Base-by-base conservation (phyloP, 2,113 vertebrate species). In the Rhipidura dahli region DNA sequence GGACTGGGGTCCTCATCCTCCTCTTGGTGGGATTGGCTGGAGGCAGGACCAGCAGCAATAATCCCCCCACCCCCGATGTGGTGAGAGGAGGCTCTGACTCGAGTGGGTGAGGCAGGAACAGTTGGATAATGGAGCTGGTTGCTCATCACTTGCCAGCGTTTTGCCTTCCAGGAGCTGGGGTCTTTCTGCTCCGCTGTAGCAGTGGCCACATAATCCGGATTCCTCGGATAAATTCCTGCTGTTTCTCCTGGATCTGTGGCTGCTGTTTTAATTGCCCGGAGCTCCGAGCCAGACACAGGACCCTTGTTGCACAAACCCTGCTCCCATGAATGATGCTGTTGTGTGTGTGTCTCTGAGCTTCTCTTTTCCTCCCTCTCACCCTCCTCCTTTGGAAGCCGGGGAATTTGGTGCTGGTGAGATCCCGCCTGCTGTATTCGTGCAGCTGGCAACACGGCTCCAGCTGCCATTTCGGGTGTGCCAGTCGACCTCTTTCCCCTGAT, bases 321-420 rank as follows among this genome's bases (percentile, higher is more conserved):
- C 87, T 92, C 87, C 94, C 80, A 92, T 97, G 96, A 97, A 97
- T 96, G 96, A 96, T 93, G 85, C 96, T 83, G 92, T 96, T 97
- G 95, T 97, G 90, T 96, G 83, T 64, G 21, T 44, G 90, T 47
- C 93, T 90, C 89, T 2, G 79, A 88, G 94, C 69, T 86, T 64
- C 94, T 56, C 88, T 71, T 68, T 84, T 49, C 59, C 81, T 83
- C 83, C 79, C 78, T 95, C 77, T 78, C 26, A 10, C 87, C 50
- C 50, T 93, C 93, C 75, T 90, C 79, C 90, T 44, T 22, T 63
- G 85, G 79, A 88, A 92, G 85, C 84, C 0, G 12, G 83, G 83
- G 93, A 95, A 94, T 95, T 83, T 9, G 4, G 64, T 10, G 3
- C 30, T 64, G 93, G 28, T 18, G 68, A 77, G 63, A 54, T 59